phyloP scores from a whole-genome alignment of 2,113 vertebrate species.

The Podarcis raffonei region DNA sequence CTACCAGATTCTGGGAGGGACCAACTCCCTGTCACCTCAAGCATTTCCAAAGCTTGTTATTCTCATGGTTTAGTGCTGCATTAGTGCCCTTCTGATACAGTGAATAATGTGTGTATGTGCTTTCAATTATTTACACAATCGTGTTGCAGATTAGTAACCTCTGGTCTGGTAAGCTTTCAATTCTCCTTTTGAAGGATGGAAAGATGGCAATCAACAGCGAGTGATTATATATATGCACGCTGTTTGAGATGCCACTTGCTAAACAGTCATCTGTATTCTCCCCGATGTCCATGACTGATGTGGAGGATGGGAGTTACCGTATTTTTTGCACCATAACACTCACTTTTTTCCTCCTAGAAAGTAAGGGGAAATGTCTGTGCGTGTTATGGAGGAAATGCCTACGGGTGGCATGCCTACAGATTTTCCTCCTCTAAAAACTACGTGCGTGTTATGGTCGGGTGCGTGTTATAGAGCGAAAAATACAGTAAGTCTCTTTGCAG shows the following conservation, averaged over 20 bases:
- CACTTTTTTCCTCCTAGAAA: no score
- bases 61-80: not conserved
- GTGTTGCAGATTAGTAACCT: constrained; percentile 6
- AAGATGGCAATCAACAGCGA: no score
- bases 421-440: no score
- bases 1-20: not conserved
- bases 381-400: no score
- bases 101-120: not conserved
- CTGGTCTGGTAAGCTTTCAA: not conserved
- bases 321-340: no score
- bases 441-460: no score
- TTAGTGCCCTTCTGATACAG: not conserved
- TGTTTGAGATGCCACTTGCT: not conserved
- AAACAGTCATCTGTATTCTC: not conserved
- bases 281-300: not conserved
- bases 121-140: not conserved
- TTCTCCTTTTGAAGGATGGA: no score
- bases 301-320: not conserved
- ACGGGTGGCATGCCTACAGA: no score
- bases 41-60: not conserved
- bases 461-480: no score
- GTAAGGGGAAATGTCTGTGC: no score
- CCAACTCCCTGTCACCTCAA: not conserved
- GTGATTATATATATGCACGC: not conserved
- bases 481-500: not conserved